Evolutionary conservation across 1,140 invertebrate genomes (phyloP).

Genomic region (Drosophila tani): DNA sequence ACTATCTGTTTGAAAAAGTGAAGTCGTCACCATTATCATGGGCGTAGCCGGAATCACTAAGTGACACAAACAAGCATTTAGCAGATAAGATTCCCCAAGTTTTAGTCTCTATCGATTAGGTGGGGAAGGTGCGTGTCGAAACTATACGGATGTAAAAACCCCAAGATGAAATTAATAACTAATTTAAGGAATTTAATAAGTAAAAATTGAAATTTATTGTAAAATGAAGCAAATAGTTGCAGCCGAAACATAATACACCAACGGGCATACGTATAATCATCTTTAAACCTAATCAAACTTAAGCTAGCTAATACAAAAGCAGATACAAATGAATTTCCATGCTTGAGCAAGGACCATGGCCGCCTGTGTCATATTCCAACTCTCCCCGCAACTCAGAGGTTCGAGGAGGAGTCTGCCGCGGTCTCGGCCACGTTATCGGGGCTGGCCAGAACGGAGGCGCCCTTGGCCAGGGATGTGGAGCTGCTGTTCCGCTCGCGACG

Average conservation of each 20-base stretch:
- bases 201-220: conserved; percentile 20
- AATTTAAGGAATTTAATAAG: too few species aligned
- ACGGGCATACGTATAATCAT: conserved; percentile 24
- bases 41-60: neutral
- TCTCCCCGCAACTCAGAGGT: conserved; percentile 43
- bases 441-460: neutral
- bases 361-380: neutral
- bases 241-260: conserved; percentile 33
- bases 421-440: conserved; percentile 72
- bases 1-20: neutral
- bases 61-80: conserved; percentile 2
- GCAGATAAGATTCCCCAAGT: conserved; percentile 4
- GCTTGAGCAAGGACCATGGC: conserved; percentile 9
- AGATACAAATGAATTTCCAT: conserved; percentile 14
- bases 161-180: too few species aligned
- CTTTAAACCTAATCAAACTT: neutral
- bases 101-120: conserved; percentile 1
- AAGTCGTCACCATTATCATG: conserved; percentile 1
- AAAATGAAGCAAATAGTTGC: conserved; percentile 25
- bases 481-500: conserved; percentile 35
- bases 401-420: conserved; percentile 79
- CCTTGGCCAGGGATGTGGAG: conserved; percentile 8
- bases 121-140: neutral
- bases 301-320: conserved; percentile 11
- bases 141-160: too few species aligned